Evolutionary conservation across 2,113 vertebrate species (phyloP), one percentile per base, ranked within the genome.

Genomic region (Pyxicephalus adspersus): DNA sequence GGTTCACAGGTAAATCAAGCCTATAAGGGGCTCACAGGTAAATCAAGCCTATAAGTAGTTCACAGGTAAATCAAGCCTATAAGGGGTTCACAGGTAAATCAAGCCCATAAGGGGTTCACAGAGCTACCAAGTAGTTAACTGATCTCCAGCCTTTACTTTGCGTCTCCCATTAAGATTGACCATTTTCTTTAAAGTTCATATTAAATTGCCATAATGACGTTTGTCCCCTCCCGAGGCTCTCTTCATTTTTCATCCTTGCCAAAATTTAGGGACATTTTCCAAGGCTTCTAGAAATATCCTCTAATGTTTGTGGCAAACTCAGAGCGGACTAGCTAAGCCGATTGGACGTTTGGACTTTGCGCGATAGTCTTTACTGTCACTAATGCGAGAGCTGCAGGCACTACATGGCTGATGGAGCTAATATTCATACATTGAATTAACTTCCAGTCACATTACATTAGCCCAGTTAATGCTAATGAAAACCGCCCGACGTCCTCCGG

Each of bases 371-470:
- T 72, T 72, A 31, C 66, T 80, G 77, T 72, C 77, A 80, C 50
- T 81, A 81, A 81, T 72, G 67, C 57, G 60, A 64, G 54, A 64
- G 45, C 78, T 81, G 15, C 1, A 73, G 78, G 78, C 78, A 64
- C 72, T 61, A 72, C 51, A 71, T 54, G 60, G 23, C 78, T 73
- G 57, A 55, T 64, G 38, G 68, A 72, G 58, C 67, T 64, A 81
- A 81, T 72, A 81, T 80, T 81, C 67, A 73, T 81, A 55, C 68
- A 81, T 63, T 54, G 78, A 73, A 81, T 73, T 81, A 81, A 81
- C 78, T 73, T 18, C 1, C 19, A 81, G 78, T 72, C 78, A 73
- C 68, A 81, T 81, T 81, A 81, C 78, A 81, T 81, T 81, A 81
- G 78, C 68, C 6, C 45, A 81, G 58, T 71, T 81, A 81, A 73